A percentile compares a stretch with the other conserved stretches of the same genome.
These are phyloP conservation scores for Platyscapa corneri DNA, from an alignment of 1,140 invertebrate genomes.

Conservation along the genomic window DNA sequence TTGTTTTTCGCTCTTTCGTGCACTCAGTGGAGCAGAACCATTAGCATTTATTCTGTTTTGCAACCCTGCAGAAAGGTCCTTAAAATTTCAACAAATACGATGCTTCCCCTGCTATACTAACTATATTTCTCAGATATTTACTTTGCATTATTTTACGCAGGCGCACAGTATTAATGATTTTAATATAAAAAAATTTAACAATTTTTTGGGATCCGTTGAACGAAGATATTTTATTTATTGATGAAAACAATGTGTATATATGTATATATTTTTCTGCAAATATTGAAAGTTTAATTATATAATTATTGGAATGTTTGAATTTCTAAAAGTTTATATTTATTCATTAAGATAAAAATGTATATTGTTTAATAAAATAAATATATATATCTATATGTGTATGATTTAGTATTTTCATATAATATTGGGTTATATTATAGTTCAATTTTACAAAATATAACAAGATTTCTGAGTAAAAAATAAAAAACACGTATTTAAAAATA, in stretches of 20 bases:
- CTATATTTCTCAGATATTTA: neutral
- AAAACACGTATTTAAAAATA: too few relatives aligned
- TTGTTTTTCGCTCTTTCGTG: slow-evolving; percentile 1
- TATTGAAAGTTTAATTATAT: neutral
- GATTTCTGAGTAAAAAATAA: too few relatives aligned
- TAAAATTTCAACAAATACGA: slow-evolving; percentile 16
- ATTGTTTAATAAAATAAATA: too few relatives aligned
- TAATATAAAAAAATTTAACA: neutral
- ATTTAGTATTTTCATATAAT: too few relatives aligned
- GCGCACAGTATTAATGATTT: neutral
- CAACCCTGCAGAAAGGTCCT: slow-evolving; percentile 19
- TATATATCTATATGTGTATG: too few relatives aligned
- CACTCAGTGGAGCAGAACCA: neutral
- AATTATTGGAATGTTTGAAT: neutral
- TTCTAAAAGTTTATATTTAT: too few relatives aligned
- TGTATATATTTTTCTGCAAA: neutral
- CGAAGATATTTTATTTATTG: neutral
- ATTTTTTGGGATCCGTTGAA: neutral
- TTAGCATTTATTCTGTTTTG: slow-evolving; percentile 34
- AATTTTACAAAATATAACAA: too few relatives aligned
- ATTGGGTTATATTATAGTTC: too few relatives aligned
- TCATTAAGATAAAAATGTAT: too few relatives aligned
- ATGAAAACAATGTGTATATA: neutral
- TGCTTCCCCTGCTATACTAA: neutral
- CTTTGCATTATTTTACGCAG: neutral